Evolutionary conservation across 1,140 invertebrate species (phyloP).

Genomic region (Ips nitidus): DNA sequence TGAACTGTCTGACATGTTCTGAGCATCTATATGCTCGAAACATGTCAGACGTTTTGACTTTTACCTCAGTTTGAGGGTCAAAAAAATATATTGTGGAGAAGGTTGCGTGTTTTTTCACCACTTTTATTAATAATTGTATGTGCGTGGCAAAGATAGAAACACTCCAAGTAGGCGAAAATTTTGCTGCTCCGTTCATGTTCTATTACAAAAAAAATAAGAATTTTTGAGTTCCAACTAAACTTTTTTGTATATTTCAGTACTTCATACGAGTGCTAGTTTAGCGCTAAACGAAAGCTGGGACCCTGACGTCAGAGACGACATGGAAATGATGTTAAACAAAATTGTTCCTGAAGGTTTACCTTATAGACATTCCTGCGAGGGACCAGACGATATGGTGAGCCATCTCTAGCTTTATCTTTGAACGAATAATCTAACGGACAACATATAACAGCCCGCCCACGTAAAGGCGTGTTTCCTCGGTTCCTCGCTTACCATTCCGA

Average conservation of each 20-base stretch:
- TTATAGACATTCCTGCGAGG: conserved; percentile 95
- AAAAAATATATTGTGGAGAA: too few relatives aligned
- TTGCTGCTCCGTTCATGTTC: too few relatives aligned
- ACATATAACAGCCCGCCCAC: conserved; percentile 80
- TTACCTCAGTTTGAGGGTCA: too few relatives aligned
- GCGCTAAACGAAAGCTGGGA: conserved; percentile 98
- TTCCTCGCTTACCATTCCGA: conserved; percentile 92
- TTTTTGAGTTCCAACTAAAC: neutral
- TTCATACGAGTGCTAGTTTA: conserved; percentile 95
- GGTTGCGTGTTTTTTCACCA: too few relatives aligned
- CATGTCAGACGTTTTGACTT: too few relatives aligned
- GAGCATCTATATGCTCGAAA: too few relatives aligned
- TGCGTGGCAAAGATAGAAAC: too few relatives aligned
- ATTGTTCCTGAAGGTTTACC: conserved; percentile 95
- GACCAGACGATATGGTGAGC: conserved; percentile 96
- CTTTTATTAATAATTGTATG: too few relatives aligned
- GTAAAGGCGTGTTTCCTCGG: conserved; percentile 96
- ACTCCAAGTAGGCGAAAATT: too few relatives aligned
- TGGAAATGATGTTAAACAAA: conserved; percentile 99
- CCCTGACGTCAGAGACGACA: conserved; percentile 93
- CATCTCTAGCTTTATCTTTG: neutral
- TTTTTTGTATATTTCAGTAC: conserved; percentile 68
- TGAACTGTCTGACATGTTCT: too few relatives aligned
- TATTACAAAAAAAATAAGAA: too few relatives aligned
- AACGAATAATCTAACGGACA: neutral